Evolutionary conservation across 2,888 invertebrate species (phyloP).

Genomic region (Labia minor): DNA sequence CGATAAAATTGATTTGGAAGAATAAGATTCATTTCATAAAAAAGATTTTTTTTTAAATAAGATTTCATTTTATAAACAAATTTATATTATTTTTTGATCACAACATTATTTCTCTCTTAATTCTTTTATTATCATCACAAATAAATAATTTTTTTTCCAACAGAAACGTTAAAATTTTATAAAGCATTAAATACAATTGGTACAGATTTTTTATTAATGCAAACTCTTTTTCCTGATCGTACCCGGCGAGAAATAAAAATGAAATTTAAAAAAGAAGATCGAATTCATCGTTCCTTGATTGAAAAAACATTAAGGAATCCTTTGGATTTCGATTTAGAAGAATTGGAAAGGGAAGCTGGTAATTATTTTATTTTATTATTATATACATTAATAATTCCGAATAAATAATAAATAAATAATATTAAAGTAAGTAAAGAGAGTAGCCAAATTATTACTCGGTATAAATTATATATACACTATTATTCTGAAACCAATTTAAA

Average conservation of each 20-base stretch:
- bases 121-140: too few species aligned
- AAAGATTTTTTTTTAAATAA: too few species aligned
- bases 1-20: too few species aligned
- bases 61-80: too few species aligned
- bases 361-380: conserved; percentile 28
- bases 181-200: conserved; percentile 79
- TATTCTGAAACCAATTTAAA: too few species aligned
- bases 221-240: conserved; percentile 66
- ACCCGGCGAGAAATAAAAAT: conserved; percentile 72
- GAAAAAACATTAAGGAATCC: conserved; percentile 64
- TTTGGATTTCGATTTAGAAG: conserved; percentile 54
- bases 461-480: too few species aligned
- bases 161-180: conserved; percentile 84
- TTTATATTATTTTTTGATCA: too few species aligned
- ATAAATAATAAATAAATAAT: too few species aligned
- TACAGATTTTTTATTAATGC: conserved; percentile 87
- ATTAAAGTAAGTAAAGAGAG: too few species aligned
- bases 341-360: conserved; percentile 46
- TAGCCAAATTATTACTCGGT: too few species aligned
- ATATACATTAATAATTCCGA: too few species aligned
- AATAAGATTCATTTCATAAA: too few species aligned
- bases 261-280: conserved; percentile 89
- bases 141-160: conserved; percentile 23
- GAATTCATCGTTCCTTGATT: conserved; percentile 56
- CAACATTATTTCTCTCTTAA: neutral